A percentile compares a stretch with the other conserved stretches of the same genome.
Conservation (phyloP, 2,113 vertebrate genomes). For the Syngnathus scovelli region DNA sequence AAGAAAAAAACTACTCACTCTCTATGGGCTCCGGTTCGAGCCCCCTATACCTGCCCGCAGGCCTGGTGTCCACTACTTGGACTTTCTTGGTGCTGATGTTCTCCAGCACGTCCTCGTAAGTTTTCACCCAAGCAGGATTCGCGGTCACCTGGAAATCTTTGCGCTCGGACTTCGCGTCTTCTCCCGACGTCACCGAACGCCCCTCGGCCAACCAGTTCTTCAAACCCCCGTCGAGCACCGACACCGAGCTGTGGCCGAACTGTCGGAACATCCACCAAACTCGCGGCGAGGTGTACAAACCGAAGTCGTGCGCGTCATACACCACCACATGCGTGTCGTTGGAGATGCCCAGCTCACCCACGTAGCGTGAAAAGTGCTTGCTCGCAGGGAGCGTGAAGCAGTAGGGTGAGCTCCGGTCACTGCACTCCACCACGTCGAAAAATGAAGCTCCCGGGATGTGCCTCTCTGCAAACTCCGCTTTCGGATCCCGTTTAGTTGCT, state of each 20-base stretch:
- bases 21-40: constrained; percentile 84
- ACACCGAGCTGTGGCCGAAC: constrained; percentile 83
- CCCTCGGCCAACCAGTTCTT: constrained; percentile 80
- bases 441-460: constrained; percentile 85
- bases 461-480: constrained; percentile 74
- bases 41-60: constrained; percentile 80
- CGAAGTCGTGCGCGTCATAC: constrained; percentile 87
- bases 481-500: constrained; percentile 72
- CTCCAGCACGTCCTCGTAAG: constrained; percentile 77
- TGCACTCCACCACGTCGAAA: constrained; percentile 85
- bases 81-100: constrained; percentile 74
- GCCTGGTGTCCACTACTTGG: constrained; percentile 82
- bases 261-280: constrained; percentile 96
- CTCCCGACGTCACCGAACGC: constrained; percentile 64
- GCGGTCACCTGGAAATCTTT: constrained; percentile 68
- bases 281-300: constrained; percentile 81
- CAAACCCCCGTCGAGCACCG: constrained; percentile 85
- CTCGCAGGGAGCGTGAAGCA: constrained; percentile 84
- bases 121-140: constrained; percentile 76
- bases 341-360: constrained; percentile 78
- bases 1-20: constrained; percentile 65
- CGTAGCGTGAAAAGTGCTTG: constrained; percentile 75
- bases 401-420: constrained; percentile 73
- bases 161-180: constrained; percentile 38
- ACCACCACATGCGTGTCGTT: constrained; percentile 84